phyloP scores from a whole-genome alignment of 2,797 vertebrate genomes.

The Zonotrichia albicollis region DNA sequence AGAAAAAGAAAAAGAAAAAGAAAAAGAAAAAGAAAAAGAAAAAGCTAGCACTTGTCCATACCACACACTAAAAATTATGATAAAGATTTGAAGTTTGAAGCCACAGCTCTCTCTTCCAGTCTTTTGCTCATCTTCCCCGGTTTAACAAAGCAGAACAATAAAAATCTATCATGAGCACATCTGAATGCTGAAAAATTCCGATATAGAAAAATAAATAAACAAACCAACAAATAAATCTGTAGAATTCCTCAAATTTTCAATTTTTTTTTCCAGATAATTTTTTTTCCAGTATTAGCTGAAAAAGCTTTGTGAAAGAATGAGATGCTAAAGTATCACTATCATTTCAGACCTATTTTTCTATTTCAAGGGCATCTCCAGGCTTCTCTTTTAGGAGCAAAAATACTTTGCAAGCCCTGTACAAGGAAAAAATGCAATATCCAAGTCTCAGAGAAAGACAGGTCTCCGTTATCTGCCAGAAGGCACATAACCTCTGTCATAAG shows the following conservation, averaged over 20 bases:
- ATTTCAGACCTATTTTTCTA: background rate
- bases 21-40: accelerated
- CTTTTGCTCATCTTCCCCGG: background rate
- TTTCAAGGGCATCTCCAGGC: conserved; percentile 11
- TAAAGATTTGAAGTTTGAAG: background rate
- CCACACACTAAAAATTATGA: background rate
- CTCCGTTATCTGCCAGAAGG: conserved; percentile 13
- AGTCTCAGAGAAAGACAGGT: background rate
- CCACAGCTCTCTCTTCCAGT: background rate
- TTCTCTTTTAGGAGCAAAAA: background rate
- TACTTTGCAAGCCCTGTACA: background rate
- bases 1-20: accelerated
- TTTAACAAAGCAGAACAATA: background rate
- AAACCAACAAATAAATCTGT: background rate
- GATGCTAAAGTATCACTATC: background rate
- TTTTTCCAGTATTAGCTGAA: background rate
- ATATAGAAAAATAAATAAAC: background rate
- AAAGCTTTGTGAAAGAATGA: background rate
- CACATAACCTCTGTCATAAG: conserved; percentile 30
- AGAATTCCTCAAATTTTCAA: background rate
- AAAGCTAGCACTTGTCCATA: background rate
- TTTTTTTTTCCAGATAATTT: background rate
- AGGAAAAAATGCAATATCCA: background rate
- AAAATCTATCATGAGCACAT: background rate
- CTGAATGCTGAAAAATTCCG: background rate